Evolutionary conservation across 2,797 vertebrate species (phyloP).

Genomic region (Spondyliosoma cantharus): DNA sequence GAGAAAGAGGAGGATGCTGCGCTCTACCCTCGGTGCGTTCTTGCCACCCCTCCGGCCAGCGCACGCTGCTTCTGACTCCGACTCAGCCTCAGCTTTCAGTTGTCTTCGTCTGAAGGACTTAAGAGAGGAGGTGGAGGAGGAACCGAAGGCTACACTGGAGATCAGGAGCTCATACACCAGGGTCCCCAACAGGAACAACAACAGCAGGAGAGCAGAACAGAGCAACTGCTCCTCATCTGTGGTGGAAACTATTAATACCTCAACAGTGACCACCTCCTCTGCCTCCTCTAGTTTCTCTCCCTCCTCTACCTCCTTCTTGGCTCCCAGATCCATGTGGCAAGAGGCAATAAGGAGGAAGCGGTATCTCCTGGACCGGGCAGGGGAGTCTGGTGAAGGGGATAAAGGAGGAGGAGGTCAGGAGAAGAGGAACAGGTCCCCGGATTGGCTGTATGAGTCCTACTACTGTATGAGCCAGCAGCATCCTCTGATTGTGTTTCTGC

Average conservation of each 20-base stretch:
- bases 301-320: constrained; percentile 70
- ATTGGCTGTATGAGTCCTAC: constrained; percentile 93
- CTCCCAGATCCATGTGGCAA: constrained; percentile 87
- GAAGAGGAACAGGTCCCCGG: constrained; percentile 84
- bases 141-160: constrained; percentile 65
- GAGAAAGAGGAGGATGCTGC: constrained; percentile 80
- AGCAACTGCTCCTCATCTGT: constrained; percentile 67
- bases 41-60: constrained; percentile 76
- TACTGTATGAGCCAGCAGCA: constrained; percentile 99
- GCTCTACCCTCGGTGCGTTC: constrained; percentile 79
- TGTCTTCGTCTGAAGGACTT: constrained; percentile 79
- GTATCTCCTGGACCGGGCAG: constrained; percentile 77
- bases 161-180: constrained; percentile 63
- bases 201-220: constrained; percentile 63
- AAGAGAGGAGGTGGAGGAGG: constrained; percentile 65
- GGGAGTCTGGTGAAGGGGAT: constrained; percentile 67
- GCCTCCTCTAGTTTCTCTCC: constrained; percentile 57
- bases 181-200: constrained; percentile 68
- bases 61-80: constrained; percentile 72
- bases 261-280: constrained; percentile 60
- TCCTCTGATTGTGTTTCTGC: constrained; percentile 97
- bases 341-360: constrained; percentile 85
- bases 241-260: constrained; percentile 74
- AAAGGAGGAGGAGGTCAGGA: constrained; percentile 68
- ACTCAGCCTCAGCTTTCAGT: constrained; percentile 71